These are phyloP conservation scores for Acrobasis consociella DNA, from an alignment of 2,888 invertebrate species.

Conservation along the genomic window DNA sequence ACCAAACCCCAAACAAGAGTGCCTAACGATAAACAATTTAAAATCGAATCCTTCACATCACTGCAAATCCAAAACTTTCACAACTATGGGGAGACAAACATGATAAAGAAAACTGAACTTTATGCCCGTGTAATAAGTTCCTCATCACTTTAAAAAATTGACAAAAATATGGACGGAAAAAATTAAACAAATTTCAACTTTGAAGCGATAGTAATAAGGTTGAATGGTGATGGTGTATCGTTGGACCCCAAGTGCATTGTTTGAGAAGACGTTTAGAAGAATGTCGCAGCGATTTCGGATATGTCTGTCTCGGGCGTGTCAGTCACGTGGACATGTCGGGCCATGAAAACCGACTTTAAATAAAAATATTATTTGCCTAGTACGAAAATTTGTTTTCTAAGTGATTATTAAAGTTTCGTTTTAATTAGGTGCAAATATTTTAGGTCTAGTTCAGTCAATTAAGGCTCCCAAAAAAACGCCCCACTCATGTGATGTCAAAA, in stretches of 20 bases:
- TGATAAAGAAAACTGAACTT: conserved; percentile 28
- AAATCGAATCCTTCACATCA: conserved; percentile 64
- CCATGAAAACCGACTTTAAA: conserved; percentile 39
- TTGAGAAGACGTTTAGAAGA: conserved; percentile 67
- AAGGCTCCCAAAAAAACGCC: no score
- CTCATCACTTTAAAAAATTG: not conserved
- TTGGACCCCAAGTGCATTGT: conserved; percentile 62
- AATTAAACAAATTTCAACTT: conserved; percentile 1
- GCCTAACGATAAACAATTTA: conserved; percentile 62
- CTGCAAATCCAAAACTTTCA: conserved; percentile 59
- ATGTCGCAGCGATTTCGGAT: conserved; percentile 78
- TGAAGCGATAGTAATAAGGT: conserved; percentile 20
- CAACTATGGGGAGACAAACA: conserved; percentile 40
- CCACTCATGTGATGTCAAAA: no score
- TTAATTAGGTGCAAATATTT: no score
- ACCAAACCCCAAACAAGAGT: conserved; percentile 42
- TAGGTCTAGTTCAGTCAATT: no score
- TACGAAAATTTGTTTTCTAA: no score
- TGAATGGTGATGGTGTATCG: conserved; percentile 32
- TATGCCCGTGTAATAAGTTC: conserved; percentile 34
- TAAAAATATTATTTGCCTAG: no score
- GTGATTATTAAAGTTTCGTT: no score
- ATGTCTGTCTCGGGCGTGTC: conserved; percentile 71
- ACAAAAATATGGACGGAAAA: not conserved
- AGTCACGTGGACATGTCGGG: conserved; percentile 55